Evolutionary conservation across 2,888 invertebrate species (phyloP).

Genomic region (Oxycera nigricornis): DNA sequence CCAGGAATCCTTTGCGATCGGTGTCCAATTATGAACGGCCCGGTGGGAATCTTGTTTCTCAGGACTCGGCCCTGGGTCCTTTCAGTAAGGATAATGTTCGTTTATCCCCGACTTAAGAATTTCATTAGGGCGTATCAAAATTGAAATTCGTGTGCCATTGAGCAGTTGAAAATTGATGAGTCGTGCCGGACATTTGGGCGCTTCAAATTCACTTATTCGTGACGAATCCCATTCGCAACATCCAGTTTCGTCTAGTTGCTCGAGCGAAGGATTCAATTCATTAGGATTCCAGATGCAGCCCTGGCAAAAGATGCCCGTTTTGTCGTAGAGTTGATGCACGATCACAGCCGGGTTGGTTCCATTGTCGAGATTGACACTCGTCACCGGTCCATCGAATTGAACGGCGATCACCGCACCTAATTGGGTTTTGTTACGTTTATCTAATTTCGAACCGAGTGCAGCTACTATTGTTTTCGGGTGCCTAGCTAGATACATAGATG

Average conservation of each 20-base stretch:
- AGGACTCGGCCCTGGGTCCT: neutral
- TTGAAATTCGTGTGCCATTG: constrained; percentile 10
- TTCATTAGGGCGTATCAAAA: constrained; percentile 39
- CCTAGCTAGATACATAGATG: neutral
- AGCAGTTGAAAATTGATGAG: constrained; percentile 25
- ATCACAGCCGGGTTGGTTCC: neutral
- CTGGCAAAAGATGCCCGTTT: neutral
- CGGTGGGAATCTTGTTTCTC: neutral
- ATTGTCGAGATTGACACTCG: constrained; percentile 7
- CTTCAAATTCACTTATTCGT: constrained; percentile 32
- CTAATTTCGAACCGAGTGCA: neutral
- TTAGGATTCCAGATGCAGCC: constrained; percentile 9
- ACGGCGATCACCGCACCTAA: constrained; percentile 22
- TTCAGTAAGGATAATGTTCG: constrained; percentile 26
- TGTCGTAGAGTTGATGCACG: neutral
- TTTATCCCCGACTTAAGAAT: constrained; percentile 31
- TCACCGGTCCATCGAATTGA: constrained; percentile 20
- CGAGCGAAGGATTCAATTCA: constrained; percentile 17
- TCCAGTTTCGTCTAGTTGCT: constrained; percentile 26
- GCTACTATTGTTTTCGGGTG: neutral
- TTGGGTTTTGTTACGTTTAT: constrained; percentile 29
- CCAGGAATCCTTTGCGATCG: constrained; percentile 21
- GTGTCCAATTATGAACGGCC: constrained; percentile 30
- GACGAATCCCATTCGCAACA: constrained; percentile 30
- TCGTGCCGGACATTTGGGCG: constrained; percentile 29